Evolutionary conservation across 2,888 invertebrate species (phyloP).

Genomic region (Tricholauxania praeusta): DNA sequence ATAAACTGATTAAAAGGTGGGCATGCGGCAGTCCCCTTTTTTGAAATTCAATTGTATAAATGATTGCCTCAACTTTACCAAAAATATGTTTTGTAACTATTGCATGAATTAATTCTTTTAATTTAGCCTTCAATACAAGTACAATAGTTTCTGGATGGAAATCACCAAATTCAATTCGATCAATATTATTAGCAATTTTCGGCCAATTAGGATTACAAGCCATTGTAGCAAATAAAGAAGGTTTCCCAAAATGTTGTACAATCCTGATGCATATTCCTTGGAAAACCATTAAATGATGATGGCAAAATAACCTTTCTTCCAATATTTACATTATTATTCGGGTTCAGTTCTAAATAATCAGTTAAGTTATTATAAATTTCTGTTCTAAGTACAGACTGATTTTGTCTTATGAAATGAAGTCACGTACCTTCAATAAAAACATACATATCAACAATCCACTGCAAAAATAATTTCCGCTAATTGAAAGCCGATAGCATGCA

Average conservation of each 20-base stretch:
- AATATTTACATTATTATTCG: slow-evolving; percentile 21
- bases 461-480: slow-evolving; percentile 28
- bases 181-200: slow-evolving; percentile 20
- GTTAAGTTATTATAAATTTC: slow-evolving; percentile 33
- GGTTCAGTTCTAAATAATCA: slow-evolving; percentile 30
- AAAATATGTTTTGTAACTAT: slow-evolving; percentile 16
- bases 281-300: slow-evolving; percentile 37
- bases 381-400: slow-evolving; percentile 29
- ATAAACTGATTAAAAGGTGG: slow-evolving; percentile 4
- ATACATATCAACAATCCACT: slow-evolving; percentile 33
- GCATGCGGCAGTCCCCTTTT: slow-evolving; percentile 24
- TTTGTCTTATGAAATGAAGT: slow-evolving; percentile 33
- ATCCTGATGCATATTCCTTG: slow-evolving; percentile 39
- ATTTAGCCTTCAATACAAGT: slow-evolving; percentile 29
- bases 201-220: slow-evolving; percentile 27
- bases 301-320: slow-evolving; percentile 30
- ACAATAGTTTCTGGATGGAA: slow-evolving; percentile 27
- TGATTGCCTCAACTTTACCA: no score
- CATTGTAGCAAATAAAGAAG: slow-evolving; percentile 22
- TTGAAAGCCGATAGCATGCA: slow-evolving; percentile 18
- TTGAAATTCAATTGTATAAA: slow-evolving; percentile 36
- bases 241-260: slow-evolving; percentile 37
- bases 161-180: slow-evolving; percentile 7
- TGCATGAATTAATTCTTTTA: slow-evolving; percentile 28
- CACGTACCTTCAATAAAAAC: slow-evolving; percentile 34